These are phyloP conservation scores for Hephaestus fuliginosus DNA, from an alignment of 2,797 vertebrate species.

Conservation along the genomic window DNA sequence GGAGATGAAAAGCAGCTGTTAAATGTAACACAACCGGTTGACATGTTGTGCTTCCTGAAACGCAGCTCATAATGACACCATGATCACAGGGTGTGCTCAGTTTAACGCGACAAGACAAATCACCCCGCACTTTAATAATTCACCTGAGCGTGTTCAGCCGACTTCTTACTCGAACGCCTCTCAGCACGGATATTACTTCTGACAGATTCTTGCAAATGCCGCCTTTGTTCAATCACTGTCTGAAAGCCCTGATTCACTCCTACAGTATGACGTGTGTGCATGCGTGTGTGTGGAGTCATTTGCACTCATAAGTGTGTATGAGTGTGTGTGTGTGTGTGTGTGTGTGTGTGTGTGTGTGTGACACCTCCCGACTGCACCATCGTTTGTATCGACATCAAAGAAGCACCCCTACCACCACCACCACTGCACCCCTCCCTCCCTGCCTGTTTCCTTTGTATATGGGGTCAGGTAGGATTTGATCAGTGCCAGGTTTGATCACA, in stretches of 20 bases:
- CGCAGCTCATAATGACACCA: conserved; percentile 72
- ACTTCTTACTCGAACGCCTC: conserved; percentile 55
- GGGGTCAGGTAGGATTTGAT: conserved; percentile 85
- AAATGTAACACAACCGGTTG: conserved; percentile 76
- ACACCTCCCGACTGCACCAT: conserved; percentile 75
- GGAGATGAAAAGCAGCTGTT: conserved; percentile 69
- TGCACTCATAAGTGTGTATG: conserved; percentile 59
- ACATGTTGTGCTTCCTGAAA: conserved; percentile 69
- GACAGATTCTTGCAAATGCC: conserved; percentile 76
- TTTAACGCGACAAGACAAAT: conserved; percentile 82
- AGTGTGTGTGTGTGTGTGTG: conserved; percentile 28
- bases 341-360: conserved; percentile 52
- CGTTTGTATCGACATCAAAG: conserved; percentile 89
- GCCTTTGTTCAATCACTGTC: conserved; percentile 79
- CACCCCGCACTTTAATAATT: conserved; percentile 80
- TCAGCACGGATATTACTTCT: conserved; percentile 66
- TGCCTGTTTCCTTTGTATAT: conserved; percentile 73
- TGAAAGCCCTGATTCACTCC: conserved; percentile 61
- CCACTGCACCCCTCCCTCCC: conserved; percentile 39
- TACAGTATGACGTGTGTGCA: conserved; percentile 46
- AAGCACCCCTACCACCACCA: conserved; percentile 19
- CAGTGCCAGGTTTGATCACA: conserved; percentile 86
- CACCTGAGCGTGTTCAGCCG: conserved; percentile 73
- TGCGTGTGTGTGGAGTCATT: conserved; percentile 51
- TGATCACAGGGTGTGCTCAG: conserved; percentile 79